phyloP scores from a whole-genome alignment of 1,140 invertebrate genomes.

The Drosophila malerkotliana region DNA sequence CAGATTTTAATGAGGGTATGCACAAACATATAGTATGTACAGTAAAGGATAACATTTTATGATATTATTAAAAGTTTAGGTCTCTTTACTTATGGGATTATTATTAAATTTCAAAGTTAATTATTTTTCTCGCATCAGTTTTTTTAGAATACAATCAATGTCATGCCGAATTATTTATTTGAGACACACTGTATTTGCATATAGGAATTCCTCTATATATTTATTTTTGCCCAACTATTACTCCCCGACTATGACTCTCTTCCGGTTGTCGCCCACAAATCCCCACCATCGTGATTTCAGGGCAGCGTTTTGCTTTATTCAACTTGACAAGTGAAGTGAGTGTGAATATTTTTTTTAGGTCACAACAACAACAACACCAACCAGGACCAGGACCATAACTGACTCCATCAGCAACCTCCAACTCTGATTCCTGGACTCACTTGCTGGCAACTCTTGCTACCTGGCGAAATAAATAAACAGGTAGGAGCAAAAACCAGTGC shows the following conservation, averaged over 20 bases:
- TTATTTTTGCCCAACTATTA: constrained; percentile 1
- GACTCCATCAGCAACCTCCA: constrained; percentile 32
- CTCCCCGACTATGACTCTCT: constrained; percentile 18
- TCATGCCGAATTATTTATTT: constrained; percentile 1
- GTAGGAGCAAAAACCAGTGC: constrained; percentile 13
- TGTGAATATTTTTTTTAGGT: constrained; percentile 80
- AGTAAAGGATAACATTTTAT: not conserved
- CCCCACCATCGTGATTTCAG: constrained; percentile 13
- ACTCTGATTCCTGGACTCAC: constrained; percentile 48
- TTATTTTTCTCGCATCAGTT: constrained; percentile 2
- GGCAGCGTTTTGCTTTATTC: constrained; percentile 60
- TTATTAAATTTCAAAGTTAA: not conserved
- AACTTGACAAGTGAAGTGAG: constrained; percentile 80
- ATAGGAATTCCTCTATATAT: constrained; percentile 25
- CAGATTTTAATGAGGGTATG: constrained; percentile 70
- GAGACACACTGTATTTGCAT: constrained; percentile 30
- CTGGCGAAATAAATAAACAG: constrained; percentile 52
- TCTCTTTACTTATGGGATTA: no score
- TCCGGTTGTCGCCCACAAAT: constrained; percentile 10
- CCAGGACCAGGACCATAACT: constrained; percentile 15
- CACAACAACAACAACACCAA: constrained; percentile 57
- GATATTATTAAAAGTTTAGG: not conserved
- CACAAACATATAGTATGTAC: constrained; percentile 12
- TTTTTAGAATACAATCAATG: not conserved
- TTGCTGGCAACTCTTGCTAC: constrained; percentile 43